Conservation (phyloP, 1,140 invertebrate species). For the Sycophaga agraensis region DNA sequence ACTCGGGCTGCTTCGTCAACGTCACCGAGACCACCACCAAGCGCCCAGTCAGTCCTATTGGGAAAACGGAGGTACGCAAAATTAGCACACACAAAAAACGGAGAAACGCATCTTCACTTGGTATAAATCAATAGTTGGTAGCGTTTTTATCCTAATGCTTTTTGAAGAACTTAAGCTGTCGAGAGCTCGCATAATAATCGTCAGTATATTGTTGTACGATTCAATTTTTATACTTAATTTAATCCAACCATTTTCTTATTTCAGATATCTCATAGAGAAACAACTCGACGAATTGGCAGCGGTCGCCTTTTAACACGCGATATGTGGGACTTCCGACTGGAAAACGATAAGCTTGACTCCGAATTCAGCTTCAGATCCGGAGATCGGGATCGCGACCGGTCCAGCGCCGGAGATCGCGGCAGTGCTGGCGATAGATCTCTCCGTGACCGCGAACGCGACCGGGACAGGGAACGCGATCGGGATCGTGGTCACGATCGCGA, state of each 20-base stretch:
- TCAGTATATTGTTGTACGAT: too few species aligned
- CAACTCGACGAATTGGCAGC: slow-evolving; percentile 72
- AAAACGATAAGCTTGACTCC: slow-evolving; percentile 54
- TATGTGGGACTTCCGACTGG: slow-evolving; percentile 60
- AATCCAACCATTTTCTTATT: slow-evolving; percentile 4
- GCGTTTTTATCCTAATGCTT: too few species aligned
- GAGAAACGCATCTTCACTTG: too few species aligned
- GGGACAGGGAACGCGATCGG: slow-evolving; percentile 45
- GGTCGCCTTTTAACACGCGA: slow-evolving; percentile 74
- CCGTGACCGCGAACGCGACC: slow-evolving; percentile 46
- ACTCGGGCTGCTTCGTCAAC: slow-evolving; percentile 76
- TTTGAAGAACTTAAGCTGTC: too few species aligned
- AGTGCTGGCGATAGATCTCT: slow-evolving; percentile 31
- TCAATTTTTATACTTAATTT: slow-evolving; percentile 1
- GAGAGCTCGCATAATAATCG: too few species aligned
- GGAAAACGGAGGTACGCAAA: slow-evolving; percentile 50
- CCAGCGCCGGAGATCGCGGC: slow-evolving; percentile 35
- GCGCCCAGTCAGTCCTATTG: slow-evolving; percentile 60
- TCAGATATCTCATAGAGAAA: slow-evolving; percentile 54
- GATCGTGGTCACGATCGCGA: slow-evolving; percentile 43
- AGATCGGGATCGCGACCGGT: slow-evolving; percentile 46
- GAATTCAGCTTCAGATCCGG: slow-evolving; percentile 50
- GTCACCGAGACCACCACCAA: slow-evolving; percentile 51
- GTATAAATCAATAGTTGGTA: too few species aligned
- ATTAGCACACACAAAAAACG: too few species aligned